Conservation (phyloP, 2,888 invertebrate genomes). For the Ptychoptera albimana region DNA sequence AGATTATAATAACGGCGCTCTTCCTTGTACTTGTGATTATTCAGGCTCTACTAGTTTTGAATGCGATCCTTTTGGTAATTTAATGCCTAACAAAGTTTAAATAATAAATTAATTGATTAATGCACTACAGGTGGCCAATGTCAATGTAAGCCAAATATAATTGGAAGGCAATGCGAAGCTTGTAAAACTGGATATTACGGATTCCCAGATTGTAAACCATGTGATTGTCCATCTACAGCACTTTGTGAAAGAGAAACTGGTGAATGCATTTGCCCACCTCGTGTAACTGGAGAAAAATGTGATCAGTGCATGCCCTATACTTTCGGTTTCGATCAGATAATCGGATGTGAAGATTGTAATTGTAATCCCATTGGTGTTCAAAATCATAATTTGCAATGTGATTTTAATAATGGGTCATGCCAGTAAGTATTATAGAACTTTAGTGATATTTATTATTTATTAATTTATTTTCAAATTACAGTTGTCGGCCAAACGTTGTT, state of each 20-base stretch:
- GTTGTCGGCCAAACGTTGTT: conserved; percentile 73
- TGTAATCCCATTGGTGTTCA: conserved; percentile 76
- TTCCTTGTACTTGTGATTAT: conserved; percentile 77
- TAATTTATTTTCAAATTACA: conserved; percentile 18
- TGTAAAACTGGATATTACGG: conserved; percentile 84
- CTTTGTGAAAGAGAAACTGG: conserved; percentile 61
- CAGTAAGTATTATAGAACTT: conserved; percentile 34
- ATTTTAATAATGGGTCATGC: conserved; percentile 74
- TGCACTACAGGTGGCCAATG: conserved; percentile 64
- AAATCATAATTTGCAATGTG: conserved; percentile 66
- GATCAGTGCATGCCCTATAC: conserved; percentile 78
- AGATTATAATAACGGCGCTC: conserved; percentile 86
- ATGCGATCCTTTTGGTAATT: conserved; percentile 63
- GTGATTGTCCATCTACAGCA: conserved; percentile 71
- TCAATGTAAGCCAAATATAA: conserved; percentile 79
- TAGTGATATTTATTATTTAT: conserved; percentile 2
- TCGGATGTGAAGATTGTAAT: conserved; percentile 90
- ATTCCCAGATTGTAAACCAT: conserved; percentile 85
- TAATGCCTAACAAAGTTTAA: too few species aligned
- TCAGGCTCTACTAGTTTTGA: conserved; percentile 75
- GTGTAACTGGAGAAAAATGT: conserved; percentile 79
- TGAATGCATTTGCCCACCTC: conserved; percentile 80
- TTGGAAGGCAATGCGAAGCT: conserved; percentile 67
- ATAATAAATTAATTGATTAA: too few species aligned
- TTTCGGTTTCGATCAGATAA: conserved; percentile 82